Evolutionary conservation across 1,140 invertebrate genomes (phyloP), one percentile per base, ranked within the genome.

Genomic region (Macrotrachela quadricornifera): DNA sequence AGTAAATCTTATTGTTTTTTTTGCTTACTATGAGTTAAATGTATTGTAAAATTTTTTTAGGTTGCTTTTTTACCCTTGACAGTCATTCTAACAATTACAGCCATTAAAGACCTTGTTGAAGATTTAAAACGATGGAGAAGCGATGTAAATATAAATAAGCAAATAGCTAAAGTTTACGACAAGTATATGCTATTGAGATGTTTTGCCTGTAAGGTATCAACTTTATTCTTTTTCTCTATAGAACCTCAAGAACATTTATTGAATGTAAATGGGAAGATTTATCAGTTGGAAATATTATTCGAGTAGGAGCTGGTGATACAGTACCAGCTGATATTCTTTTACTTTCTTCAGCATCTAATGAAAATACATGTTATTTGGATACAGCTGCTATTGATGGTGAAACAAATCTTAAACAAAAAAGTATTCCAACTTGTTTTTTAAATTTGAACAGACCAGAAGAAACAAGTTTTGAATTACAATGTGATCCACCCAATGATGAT

Each of bases 301-400:
- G 21, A 30, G 21, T 30, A 4, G 3, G 21, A 30, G 8, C 21
- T 4, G 21, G 8, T 30, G 3, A 30, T 4, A 30, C 21, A 30
- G 21, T 30, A 30, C 21, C 21, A 30, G 21, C 21, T 30, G 21
- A 30, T 30, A 30, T 30, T 30, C 21, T 30, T 30, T 8, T 30
- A 4, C 21, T 30, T 30, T 30, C 21, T 4, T 30, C 21, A 30
- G 21, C 21, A 30, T 30, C 21, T 2, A 30, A 30, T 4, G 21
- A 30, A 30, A 30, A 8, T 30, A 30, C 21, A 2, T 94, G 88
- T 63, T 99, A 97, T 69, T 91, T 99, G 61, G 92, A 99, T 74
- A 99, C 94, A n/a, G 84, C 91, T 16, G 97, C 97, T 74, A 72
- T 99, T 59, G 94, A 99, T 73, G 94, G 94, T 1, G 94, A 99